These are phyloP conservation scores for Machaerirhynchus nigripectus DNA, from an alignment of 2,113 vertebrate species.

Conservation along the genomic window DNA sequence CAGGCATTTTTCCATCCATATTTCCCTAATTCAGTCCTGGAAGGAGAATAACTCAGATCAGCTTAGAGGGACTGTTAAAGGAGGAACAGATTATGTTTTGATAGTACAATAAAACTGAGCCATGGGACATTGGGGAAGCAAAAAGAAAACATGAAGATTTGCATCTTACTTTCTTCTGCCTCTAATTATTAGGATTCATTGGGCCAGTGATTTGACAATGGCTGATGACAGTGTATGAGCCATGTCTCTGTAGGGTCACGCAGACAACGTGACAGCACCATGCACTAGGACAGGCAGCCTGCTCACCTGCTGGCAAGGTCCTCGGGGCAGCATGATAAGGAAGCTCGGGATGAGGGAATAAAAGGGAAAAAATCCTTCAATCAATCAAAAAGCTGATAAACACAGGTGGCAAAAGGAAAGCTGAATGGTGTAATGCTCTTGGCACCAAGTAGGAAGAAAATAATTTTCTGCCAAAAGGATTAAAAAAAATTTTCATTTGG, in stretches of 20 bases:
- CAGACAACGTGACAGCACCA: neutral
- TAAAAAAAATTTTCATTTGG: neutral
- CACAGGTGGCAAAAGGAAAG: neutral
- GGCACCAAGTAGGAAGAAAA: neutral
- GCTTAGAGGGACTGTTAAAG: neutral
- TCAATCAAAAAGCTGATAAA: neutral
- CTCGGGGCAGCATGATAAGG: neutral
- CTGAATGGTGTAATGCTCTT: neutral
- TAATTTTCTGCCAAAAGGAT: neutral
- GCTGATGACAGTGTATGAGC: neutral
- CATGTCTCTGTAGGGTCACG: neutral
- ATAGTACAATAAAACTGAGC: neutral
- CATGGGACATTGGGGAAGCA: neutral
- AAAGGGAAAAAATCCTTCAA: neutral
- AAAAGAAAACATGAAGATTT: neutral
- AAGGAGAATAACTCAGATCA: neutral
- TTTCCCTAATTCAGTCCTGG: neutral
- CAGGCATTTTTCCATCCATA: neutral
- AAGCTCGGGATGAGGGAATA: neutral
- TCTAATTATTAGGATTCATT: neutral
- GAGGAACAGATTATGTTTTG: neutral
- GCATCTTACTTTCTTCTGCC: neutral
- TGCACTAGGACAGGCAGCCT: neutral
- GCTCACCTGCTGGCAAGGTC: neutral
- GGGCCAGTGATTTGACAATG: neutral